Base-by-base conservation (phyloP, 2,888 invertebrate species). In the Exocentrus adspersus region DNA sequence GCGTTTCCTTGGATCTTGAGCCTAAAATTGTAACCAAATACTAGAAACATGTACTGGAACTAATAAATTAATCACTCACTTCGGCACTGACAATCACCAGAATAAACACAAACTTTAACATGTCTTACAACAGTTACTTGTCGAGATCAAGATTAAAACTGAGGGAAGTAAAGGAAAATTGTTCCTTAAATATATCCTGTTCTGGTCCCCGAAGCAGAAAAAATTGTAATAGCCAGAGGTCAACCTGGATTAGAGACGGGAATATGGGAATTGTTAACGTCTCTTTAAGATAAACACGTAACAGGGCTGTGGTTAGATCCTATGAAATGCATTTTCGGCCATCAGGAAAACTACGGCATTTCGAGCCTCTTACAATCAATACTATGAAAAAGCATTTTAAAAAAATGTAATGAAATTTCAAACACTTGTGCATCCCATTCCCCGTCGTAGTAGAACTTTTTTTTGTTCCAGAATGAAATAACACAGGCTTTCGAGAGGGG, bases 161-260 rank as follows among this genome's bases (percentile, higher is more conserved):
- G 68, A 69, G 60, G 59, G 54, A 42, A 20, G 12, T 20, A 21
- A 52, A 56, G 50, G 57, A 59, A 24, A 62, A 59, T 42, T 54
- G 20, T 28, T 48, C 53, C 64, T 67, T 68, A 67, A 65, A 71
- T 60, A 62, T 64, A 58, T 46, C 45, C 57, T 64, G 81, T 81
- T 80, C 81, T 70, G 83, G 84, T 48, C 82, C 82, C 74, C 71
- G 67, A 70, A 73, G 72, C 63, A 75, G 72, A 65, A 75, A 74
- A 69, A 68, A 37, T 73, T 71, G 56, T 72, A 77, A 68, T 79
- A 71, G 68, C 78, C 78, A 62, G 74, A 58, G 74, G 80, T 73
- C 71, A 73, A 64, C 68, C 65, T 60, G 78, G 77, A 81, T 81
- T 81, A 80, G 78, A 68, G 73, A 64, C 67, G 81, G 81, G 81